Percentiles rank a stretch among this genome's conserved stretches.
Conservation (phyloP, 2,113 vertebrate species). For the Fregata magnificens region DNA sequence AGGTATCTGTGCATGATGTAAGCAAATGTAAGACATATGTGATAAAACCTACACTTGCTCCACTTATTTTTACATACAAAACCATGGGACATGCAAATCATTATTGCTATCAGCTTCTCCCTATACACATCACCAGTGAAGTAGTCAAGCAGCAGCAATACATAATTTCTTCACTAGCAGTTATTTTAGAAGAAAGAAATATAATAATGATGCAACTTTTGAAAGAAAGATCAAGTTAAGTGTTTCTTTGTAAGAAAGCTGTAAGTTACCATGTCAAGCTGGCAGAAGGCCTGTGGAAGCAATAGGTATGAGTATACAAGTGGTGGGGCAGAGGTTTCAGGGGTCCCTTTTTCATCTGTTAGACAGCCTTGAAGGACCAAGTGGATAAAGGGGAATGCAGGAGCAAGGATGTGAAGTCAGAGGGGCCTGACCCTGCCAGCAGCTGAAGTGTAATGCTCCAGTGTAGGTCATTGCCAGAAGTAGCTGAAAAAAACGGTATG, state of each 20-base stretch:
- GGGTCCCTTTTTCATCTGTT: no score
- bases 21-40: background rate
- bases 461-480: background rate
- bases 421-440: background rate
- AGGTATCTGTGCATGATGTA: background rate
- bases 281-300: background rate
- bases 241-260: background rate
- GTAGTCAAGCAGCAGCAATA: background rate
- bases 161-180: background rate
- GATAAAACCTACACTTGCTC: background rate
- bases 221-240: background rate
- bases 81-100: background rate
- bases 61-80: background rate
- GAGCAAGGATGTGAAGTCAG: background rate
- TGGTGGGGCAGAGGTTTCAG: background rate
- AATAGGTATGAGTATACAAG: accelerated
- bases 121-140: background rate
- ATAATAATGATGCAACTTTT: background rate
- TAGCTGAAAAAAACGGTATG: accelerated
- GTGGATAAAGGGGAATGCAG: background rate
- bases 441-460: background rate
- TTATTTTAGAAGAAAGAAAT: background rate
- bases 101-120: background rate
- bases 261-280: accelerated
- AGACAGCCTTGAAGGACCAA: background rate